Base-by-base conservation (phyloP, 2,113 vertebrate species). In the Osmerus mordax region DNA sequence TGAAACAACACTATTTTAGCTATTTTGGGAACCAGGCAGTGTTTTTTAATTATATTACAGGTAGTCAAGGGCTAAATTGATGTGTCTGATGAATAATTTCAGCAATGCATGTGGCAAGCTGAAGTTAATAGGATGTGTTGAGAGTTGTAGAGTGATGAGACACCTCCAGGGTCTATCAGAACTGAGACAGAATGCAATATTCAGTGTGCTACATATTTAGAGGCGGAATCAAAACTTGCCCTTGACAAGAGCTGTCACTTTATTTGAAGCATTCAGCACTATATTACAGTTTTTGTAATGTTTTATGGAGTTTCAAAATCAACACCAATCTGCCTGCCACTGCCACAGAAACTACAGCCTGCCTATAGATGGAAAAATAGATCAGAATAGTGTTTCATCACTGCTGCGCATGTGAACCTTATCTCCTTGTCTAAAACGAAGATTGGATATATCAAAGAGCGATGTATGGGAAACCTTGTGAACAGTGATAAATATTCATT, bases 401-500 rank as follows among this genome's bases (percentile, higher is more conserved):
- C 14, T 47, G 29, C 41, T 67, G 4, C 25, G 9, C 41, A 16
- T 63, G 14, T 60, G 67, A 8, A 47, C 52, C 21, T 18, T 32
- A 41, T 74, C 63, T 68, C 54, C 78, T 72, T 68, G 51, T 64
- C 29, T 64, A 64, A 64, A 4, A 9, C 32, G 28, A 36, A 65
- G 53, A 41, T 28, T 67, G 52, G 18, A 9, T 75, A 61, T 65
- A 65, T 65, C 70, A 61, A 75, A 77, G 64, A 71, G 56, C 53
- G 54, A 3, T 62, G 61, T 60, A 28, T 64, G 14, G 65, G 69
- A 4, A 63, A 28, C 28, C 68, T n/a, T 71, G 41, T 53, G 67
- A 79, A 71, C 56, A 53, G 52, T 36, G 54, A 83, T 86, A 78
- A 79, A 83, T 87, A 84, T 83, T 73, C 69, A 81, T 79, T 71